A percentile compares a stretch with the other conserved stretches of the same genome.
Conservation (phyloP, 2,797 vertebrate genomes). For the Thaleichthys pacificus region DNA sequence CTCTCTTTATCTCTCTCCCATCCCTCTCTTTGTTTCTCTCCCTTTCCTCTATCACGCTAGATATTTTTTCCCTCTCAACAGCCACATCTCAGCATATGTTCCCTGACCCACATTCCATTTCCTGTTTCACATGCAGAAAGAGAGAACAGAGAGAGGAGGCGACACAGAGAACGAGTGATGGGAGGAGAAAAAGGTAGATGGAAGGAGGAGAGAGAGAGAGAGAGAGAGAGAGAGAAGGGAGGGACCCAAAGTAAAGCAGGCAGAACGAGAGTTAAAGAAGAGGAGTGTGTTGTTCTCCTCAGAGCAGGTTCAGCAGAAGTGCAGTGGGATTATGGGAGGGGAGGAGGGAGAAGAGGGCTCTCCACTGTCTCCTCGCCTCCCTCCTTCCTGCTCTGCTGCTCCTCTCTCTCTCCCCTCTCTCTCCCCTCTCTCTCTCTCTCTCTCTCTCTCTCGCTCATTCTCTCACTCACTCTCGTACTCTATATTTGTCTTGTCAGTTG, state of each 20-base stretch:
- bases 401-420: neutral
- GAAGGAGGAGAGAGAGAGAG: neutral
- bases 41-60: too few species aligned
- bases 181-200: neutral
- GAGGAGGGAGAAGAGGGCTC: neutral
- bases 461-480: too few species aligned
- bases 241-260: neutral
- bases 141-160: neutral
- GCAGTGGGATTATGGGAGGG: constrained; percentile 56
- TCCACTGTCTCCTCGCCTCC: constrained; percentile 9
- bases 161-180: constrained; percentile 9
- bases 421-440: too few species aligned
- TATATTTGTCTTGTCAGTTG: too few species aligned
- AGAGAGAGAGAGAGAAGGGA: constrained; percentile 11
- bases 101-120: constrained; percentile 67
- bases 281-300: neutral
- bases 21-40: too few species aligned
- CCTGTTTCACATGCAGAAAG: constrained; percentile 48
- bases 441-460: too few species aligned
- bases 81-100: constrained; percentile 38
- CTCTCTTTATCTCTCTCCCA: too few species aligned
- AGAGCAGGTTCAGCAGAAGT: constrained; percentile 55
- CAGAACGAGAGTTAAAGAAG: neutral
- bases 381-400: constrained; percentile 9
- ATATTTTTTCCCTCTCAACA: constrained; percentile 7